phyloP scores from a whole-genome alignment of 2,113 vertebrate species.

The Cinclus mexicanus region DNA sequence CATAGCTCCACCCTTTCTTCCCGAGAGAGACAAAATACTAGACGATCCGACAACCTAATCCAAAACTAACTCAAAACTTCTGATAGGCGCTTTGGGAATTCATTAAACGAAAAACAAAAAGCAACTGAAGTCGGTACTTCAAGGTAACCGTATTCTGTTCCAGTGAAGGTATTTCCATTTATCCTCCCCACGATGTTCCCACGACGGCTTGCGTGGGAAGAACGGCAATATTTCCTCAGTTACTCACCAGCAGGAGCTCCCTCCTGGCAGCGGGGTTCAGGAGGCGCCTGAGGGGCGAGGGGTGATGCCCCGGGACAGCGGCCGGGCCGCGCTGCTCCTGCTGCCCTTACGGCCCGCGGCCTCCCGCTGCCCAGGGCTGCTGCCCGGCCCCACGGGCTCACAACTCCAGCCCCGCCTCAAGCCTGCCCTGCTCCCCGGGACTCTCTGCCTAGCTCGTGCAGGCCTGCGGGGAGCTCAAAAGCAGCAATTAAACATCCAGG shows the following conservation, averaged over 20 bases:
- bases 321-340: neutral
- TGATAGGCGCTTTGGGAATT: neutral
- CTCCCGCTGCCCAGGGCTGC: neutral
- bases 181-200: neutral
- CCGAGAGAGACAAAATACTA: neutral
- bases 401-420: rapidly evolving
- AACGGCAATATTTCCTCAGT: rapidly evolving
- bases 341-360: no score
- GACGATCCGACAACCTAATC: neutral
- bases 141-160: neutral
- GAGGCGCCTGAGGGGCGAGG: rapidly evolving
- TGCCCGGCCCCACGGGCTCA: rapidly evolving
- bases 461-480: neutral
- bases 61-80: neutral
- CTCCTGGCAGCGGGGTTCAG: neutral
- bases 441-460: neutral
- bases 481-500: neutral
- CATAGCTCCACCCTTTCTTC: neutral
- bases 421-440: neutral
- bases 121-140: neutral
- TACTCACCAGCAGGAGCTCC: neutral
- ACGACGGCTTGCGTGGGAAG: neutral
- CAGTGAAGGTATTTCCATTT: neutral
- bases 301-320: rapidly evolving
- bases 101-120: neutral